Evolutionary conservation across 2,888 invertebrate genomes (phyloP), one percentile per base, ranked within the genome.

Genomic region (Plutella xylostella): DNA sequence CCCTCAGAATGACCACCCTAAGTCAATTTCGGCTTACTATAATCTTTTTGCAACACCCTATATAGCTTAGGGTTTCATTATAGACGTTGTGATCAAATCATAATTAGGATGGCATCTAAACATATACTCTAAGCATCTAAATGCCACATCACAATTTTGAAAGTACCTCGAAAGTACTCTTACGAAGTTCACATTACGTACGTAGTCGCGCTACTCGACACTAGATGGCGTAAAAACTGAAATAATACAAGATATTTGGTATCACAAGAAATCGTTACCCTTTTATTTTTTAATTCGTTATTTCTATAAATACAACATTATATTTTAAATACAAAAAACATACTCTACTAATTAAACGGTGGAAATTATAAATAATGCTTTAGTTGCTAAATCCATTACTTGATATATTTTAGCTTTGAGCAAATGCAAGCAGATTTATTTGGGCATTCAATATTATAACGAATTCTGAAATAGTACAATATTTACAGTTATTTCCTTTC

Each of bases 241-340:
- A 71, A 62, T 63, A 61, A 70, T 71, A 77, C 63, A 58, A 55
- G 55, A 50, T 46, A 52, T 39, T 21, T 48, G 60, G 67, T 75
- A 79, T 79, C 76, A 79, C 79, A 74, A 76, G 61, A 71, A 75
- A 69, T 74, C 67, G 72, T 77, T n/a, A 78, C 74, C 78, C 76
- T 75, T 79, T 77, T 75, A 72, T 70, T 73, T 67, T 37, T 70
- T 69, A 60, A 48, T 61, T 62, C 53, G 61, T 68, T 73, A n/a
- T n/a, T n/a, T n/a, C n/a, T n/a, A n/a, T n/a, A 68, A 72, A 70
- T 73, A 76, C 69, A 58, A 63, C 68, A 68, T 49, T 61, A 75
- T 72, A 68, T 49, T 61, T 75, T 72, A 72, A 72, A 78, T 78
- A 78, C 65, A 77, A 68, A 72, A 35, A 12, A n/a, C 19, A 72